Evolutionary conservation across 2,888 invertebrate genomes (phyloP).

Genomic region (Eupithecia insigniata): DNA sequence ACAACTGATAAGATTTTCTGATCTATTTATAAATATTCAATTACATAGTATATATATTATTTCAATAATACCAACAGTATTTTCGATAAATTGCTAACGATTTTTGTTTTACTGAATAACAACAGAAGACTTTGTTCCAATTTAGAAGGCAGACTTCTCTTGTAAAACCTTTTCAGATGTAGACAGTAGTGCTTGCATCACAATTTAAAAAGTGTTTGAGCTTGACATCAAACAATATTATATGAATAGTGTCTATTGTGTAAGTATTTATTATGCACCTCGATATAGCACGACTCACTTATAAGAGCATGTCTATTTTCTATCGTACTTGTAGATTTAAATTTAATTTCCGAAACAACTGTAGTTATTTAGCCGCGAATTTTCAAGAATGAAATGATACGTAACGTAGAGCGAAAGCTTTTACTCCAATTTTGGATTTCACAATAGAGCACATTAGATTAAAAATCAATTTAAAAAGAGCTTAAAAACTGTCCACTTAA

Average conservation of each 20-base stretch:
- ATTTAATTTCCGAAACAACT: neutral
- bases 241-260: slow-evolving; percentile 46
- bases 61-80: neutral
- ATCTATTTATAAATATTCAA: too few species aligned
- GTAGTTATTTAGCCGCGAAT: slow-evolving; percentile 24
- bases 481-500: slow-evolving; percentile 41
- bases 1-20: neutral
- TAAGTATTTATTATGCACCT: slow-evolving; percentile 50
- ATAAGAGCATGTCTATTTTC: slow-evolving; percentile 42
- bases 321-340: slow-evolving; percentile 29
- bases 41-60: too few species aligned
- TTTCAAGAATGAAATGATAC: slow-evolving; percentile 15
- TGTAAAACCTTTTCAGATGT: slow-evolving; percentile 49
- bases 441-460: slow-evolving; percentile 39
- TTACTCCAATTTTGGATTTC: slow-evolving; percentile 23
- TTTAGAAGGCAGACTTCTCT: slow-evolving; percentile 52
- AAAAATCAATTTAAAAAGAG: slow-evolving; percentile 37
- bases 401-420: slow-evolving; percentile 32
- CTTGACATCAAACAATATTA: slow-evolving; percentile 44
- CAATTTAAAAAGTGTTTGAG: slow-evolving; percentile 41
- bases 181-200: slow-evolving; percentile 64
- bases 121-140: neutral
- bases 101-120: neutral
- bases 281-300: slow-evolving; percentile 53
- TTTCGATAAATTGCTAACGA: neutral